Evolutionary conservation across 2,888 invertebrate genomes (phyloP), one percentile per base, ranked within the genome.

Genomic region (Spodoptera exigua): DNA sequence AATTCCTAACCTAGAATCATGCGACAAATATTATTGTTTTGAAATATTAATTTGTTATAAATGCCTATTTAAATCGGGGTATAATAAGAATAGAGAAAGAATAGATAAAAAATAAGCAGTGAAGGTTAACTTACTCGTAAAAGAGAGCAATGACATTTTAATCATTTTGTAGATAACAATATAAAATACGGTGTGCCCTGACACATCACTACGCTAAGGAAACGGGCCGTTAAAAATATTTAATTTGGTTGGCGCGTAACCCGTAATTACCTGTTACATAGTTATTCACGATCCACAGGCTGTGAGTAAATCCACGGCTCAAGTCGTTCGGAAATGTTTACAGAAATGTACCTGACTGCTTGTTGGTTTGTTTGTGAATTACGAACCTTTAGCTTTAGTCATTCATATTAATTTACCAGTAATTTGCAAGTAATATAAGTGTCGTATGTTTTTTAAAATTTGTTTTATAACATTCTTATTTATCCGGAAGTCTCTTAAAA

Each of bases 151-250:
- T 52, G 43, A 66, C 60, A 60, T 44, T 5, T 43, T 71, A 17
- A 27, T 27, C 27, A 27, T 27, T 39, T 17, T 17, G 39, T 49
- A 67, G 56, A 61, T 61, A 67, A 67, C 36, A 47, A 35, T 39
- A 34, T 51, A 39, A 56, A 49, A 59, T 39, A 43, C 43, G 5
- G 32, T 32, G 32, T 27, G 51, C 69, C 77, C 75, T 78, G 80
- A 79, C 71, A 81, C 88, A 85, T 81, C 89, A 83, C 89, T 89
- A 88, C 77, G 63, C 59, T 67, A 71, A 85, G 85, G 84, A 86
- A 88, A 85, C 85, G 79, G 83, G 74, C 85, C 86, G 85, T 87
- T 87, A 88, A 89, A 88, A 89, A 89, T 88, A 88, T 89, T 90
- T 89, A 89, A 89, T 90, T 89, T 89, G 85, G 85, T 80, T 86